Evolutionary conservation across 2,797 vertebrate genomes (phyloP), one percentile per base, ranked within the genome.

Genomic region (Coracias cyanogaster): DNA sequence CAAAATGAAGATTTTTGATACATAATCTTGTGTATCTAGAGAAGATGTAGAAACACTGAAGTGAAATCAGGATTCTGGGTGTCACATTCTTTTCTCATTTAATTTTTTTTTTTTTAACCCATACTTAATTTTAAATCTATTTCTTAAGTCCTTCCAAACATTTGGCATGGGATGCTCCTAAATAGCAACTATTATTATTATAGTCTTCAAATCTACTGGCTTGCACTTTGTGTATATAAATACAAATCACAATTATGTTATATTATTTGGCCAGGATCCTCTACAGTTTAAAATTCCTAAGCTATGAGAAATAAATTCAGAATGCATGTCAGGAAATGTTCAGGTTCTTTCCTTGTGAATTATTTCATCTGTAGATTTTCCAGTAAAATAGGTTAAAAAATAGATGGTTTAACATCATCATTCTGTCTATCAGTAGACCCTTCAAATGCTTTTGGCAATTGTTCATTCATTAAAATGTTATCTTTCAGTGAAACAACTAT

Each of bases 281-380:
- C 67, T 67, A 43, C 65, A 88, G 65, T 64, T 93, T 93, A 61
- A 94, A 89, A 95, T 95, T 96, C 82, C 74, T 95, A 61, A 72
- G 51, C 39, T 55, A 51, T 95, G 94, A 97, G 82, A 87, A 89
- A 80, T 64, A 90, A 57, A 77, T 74, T 90, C 52, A 88, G 65
- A 95, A 91, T 28, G 6, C 89, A 76, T 81, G 94, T 96, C 70
- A 85, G 67, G 82, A 48, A 81, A 91, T 81, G 94, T 79, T 82
- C 43, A 57, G 39, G 28, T 81, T 92, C 24, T 92, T 92, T 92
- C 12, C 48, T 72, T 77, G n/a, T 37, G 61, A 65, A 77, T 72
- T 93, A 76, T 82, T 94, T 92, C 22, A 35, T 39, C 60, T 77
- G 41, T 43, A 55, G 25, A 3, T 54, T 91, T 91, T 94, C 29